Percentiles rank a stretch among this genome's conserved stretches.
These are phyloP conservation scores for Onychomys arenicola DNA, from an alignment of 2,797 vertebrate species.

Conservation along the genomic window DNA sequence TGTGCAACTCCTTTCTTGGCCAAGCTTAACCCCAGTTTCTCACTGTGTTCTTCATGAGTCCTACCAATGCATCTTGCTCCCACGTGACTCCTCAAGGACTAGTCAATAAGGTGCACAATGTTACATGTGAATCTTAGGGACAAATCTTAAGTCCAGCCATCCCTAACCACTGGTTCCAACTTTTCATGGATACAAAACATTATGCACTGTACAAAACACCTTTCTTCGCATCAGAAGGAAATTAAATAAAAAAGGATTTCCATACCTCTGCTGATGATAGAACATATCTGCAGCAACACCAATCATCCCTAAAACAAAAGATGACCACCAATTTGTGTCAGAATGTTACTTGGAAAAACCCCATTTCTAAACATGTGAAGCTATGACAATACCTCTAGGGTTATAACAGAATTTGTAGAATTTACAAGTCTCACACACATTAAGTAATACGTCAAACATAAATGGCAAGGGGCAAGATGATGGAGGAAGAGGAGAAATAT, in stretches of 20 bases:
- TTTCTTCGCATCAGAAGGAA: not conserved
- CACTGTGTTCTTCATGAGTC: not conserved
- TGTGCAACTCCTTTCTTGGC: not conserved
- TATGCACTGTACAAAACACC: not conserved
- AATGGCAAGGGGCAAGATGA: no score
- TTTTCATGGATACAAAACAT: not conserved
- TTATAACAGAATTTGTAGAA: not conserved
- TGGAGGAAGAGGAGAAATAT: not conserved
- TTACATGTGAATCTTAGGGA: not conserved
- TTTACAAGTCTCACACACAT: not conserved
- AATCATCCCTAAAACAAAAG: not conserved
- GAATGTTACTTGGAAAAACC: not conserved
- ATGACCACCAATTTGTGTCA: not conserved
- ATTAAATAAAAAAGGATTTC: not conserved
- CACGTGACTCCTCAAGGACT: not conserved
- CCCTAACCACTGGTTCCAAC: not conserved
- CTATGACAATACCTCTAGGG: not conserved
- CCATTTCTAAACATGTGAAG: not conserved
- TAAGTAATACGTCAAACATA: not conserved
- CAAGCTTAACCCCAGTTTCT: not conserved
- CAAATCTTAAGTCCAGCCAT: not conserved
- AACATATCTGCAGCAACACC: no score
- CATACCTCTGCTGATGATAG: rapidly evolving
- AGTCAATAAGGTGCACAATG: not conserved
- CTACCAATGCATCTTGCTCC: not conserved